phyloP scores from a whole-genome alignment of 2,888 invertebrate genomes.

The Bhutanitis thaidina region DNA sequence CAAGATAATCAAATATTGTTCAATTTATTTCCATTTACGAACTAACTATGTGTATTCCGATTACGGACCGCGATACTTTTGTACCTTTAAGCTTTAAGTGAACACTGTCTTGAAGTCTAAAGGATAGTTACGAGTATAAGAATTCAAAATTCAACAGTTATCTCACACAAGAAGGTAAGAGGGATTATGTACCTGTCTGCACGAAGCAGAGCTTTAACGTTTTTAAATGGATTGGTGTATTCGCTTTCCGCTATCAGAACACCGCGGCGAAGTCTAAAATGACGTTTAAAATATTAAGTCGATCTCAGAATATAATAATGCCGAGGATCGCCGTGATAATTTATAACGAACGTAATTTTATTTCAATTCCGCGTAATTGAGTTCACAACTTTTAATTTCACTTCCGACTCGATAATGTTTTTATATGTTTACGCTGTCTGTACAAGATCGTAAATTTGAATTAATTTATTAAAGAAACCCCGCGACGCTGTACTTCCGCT shows the following conservation, averaged over 20 bases:
- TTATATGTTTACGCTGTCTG: conserved; percentile 13
- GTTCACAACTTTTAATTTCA: conserved; percentile 20
- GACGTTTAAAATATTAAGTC: conserved; percentile 15
- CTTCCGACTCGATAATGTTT: conserved; percentile 16
- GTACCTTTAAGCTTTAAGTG: no score
- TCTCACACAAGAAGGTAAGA: no score
- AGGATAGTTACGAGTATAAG: no score
- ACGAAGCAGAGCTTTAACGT: no score
- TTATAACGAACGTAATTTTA: conserved; percentile 16
- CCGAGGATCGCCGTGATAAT: conserved; percentile 20
- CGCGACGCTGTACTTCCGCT: conserved; percentile 6
- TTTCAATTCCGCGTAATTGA: conserved; percentile 21
- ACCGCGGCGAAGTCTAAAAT: conserved; percentile 2
- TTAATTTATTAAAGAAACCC: conserved; percentile 15
- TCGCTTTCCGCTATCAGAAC: neutral
- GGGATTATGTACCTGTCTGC: no score
- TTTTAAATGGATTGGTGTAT: no score
- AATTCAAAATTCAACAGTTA: no score
- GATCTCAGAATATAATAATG: conserved; percentile 17
- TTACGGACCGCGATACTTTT: no score
- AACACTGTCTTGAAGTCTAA: no score
- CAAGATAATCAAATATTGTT: no score
- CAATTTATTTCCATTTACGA: no score
- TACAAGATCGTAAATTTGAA: conserved; percentile 16
- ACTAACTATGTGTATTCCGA: no score